These are phyloP conservation scores for Choreutis nemorana DNA, from an alignment of 2,888 invertebrate genomes.

Conservation along the genomic window DNA sequence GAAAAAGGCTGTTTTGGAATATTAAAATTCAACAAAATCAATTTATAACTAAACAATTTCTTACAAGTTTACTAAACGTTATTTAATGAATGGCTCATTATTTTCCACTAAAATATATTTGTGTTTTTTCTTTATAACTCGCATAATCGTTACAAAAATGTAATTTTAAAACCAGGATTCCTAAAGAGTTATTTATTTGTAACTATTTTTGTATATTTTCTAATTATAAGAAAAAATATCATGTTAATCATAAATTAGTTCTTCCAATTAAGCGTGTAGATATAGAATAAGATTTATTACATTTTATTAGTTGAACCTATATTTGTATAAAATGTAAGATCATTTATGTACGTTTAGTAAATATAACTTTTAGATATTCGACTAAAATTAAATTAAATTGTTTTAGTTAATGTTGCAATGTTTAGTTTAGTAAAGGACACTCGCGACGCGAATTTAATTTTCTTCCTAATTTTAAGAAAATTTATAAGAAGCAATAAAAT, in stretches of 20 bases:
- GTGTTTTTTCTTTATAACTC: no score
- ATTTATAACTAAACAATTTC: no score
- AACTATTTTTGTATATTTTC: conserved; percentile 56
- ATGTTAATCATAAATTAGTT: conserved; percentile 30
- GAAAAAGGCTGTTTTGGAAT: no score
- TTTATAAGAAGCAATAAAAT: conserved; percentile 61
- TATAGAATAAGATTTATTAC: conserved; percentile 39
- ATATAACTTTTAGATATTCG: conserved; percentile 56
- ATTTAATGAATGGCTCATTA: no score
- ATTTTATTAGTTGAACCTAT: conserved; percentile 21
- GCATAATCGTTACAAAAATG: no score
- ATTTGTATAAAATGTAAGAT: conserved; percentile 56
- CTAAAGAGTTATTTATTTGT: conserved; percentile 61
- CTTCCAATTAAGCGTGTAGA: conserved; percentile 58
- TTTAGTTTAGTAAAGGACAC: conserved; percentile 34
- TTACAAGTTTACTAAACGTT: no score
- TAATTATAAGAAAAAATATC: conserved; percentile 25
- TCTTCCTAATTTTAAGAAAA: conserved; percentile 60
- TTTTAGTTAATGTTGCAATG: conserved; percentile 43
- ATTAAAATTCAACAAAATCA: no score
- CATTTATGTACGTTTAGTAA: conserved; percentile 31
- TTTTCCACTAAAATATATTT: no score
- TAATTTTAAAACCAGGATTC: no score
- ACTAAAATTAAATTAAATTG: conserved; percentile 43
- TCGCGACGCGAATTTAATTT: conserved; percentile 56